These are phyloP conservation scores for Cataglyphis altisquamis DNA, from an alignment of 2,888 invertebrate genomes.

Conservation along the genomic window DNA sequence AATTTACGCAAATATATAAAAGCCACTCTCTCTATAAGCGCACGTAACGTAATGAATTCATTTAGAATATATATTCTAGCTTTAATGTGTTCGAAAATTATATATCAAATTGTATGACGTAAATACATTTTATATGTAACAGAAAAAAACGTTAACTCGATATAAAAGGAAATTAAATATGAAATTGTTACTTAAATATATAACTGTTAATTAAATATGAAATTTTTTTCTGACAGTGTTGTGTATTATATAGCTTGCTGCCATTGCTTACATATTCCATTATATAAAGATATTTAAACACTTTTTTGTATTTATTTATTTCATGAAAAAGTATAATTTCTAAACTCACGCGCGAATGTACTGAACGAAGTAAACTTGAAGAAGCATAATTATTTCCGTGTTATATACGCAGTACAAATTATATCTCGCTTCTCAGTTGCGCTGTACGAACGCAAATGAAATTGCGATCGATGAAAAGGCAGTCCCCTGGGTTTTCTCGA, in stretches of 20 bases:
- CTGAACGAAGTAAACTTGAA: background rate
- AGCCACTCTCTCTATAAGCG: background rate
- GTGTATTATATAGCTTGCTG: background rate
- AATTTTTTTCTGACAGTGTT: background rate
- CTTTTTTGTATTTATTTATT: background rate
- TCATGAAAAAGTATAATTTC: background rate
- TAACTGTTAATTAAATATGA: background rate
- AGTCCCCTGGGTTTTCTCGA: slow-evolving; percentile 13
- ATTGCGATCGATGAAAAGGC: slow-evolving; percentile 51
- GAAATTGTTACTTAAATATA: background rate
- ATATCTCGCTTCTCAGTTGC: slow-evolving; percentile 6
- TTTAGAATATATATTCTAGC: slow-evolving; percentile 5
- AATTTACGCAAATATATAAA: slow-evolving; percentile 37
- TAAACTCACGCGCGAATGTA: background rate
- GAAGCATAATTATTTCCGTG: slow-evolving; percentile 13
- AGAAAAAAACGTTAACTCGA: background rate
- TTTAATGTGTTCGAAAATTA: slow-evolving; percentile 5
- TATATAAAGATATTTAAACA: background rate
- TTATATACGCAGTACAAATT: background rate
- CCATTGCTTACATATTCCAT: background rate
- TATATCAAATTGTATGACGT: background rate
- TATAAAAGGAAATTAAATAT: background rate
- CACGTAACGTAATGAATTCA: slow-evolving; percentile 35
- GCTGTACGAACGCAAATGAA: slow-evolving; percentile 41
- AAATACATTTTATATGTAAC: background rate